Conservation (phyloP, 1,140 invertebrate species). For the Drusus annulatus region DNA sequence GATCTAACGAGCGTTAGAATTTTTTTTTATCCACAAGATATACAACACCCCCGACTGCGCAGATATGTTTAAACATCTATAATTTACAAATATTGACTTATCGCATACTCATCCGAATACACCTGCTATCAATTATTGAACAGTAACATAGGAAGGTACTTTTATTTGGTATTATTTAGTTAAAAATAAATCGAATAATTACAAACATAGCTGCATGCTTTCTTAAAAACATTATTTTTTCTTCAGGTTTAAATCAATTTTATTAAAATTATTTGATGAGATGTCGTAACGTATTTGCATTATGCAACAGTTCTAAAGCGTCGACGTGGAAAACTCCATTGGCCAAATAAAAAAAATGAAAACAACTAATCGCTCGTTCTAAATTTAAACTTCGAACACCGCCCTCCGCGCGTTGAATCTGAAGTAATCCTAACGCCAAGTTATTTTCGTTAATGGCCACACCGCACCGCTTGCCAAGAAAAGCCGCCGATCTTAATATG, state of each 20-base stretch:
- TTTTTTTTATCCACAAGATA: too few species aligned
- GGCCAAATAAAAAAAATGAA: constrained; percentile 29
- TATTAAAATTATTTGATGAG: not conserved
- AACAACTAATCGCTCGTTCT: constrained; percentile 24
- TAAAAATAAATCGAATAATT: too few species aligned
- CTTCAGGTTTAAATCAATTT: not conserved
- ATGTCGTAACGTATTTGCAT: not conserved
- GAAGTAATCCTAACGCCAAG: constrained; percentile 27
- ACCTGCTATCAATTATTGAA: too few species aligned
- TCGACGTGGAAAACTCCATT: not conserved
- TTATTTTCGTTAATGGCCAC: constrained; percentile 54
- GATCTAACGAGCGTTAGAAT: too few species aligned
- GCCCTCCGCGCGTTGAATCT: constrained; percentile 9
- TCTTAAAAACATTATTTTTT: not conserved
- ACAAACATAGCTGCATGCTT: not conserved
- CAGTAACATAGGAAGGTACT: too few species aligned
- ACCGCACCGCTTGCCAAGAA: constrained; percentile 49
- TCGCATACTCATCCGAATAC: too few species aligned
- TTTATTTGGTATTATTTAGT: too few species aligned
- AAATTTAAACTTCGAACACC: constrained; percentile 37
- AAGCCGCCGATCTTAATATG: constrained; percentile 54
- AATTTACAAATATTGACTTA: too few species aligned
- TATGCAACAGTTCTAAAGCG: not conserved
- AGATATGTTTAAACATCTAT: too few species aligned
- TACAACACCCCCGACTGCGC: too few species aligned